Evolutionary conservation across 2,888 invertebrate species (phyloP).

Genomic region (Antheraea assamensis): DNA sequence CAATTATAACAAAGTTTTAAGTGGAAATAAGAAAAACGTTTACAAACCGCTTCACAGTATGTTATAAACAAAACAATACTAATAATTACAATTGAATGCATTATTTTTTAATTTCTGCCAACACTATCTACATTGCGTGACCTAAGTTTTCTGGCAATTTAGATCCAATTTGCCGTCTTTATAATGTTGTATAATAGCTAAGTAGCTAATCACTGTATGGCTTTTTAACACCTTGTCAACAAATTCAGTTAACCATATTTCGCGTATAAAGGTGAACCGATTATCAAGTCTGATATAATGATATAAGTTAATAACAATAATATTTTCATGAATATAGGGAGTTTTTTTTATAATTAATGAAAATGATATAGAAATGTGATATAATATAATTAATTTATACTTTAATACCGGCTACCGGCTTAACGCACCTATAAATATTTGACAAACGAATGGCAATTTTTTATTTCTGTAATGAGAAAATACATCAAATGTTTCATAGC

Average conservation of each 20-base stretch:
- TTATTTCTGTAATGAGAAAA: too few relatives aligned
- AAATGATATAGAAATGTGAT: too few relatives aligned
- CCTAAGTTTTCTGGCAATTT: conserved; percentile 37
- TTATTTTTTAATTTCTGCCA: conserved; percentile 31
- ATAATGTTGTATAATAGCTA: conserved; percentile 39
- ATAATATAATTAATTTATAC: too few relatives aligned
- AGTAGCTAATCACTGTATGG: conserved; percentile 33
- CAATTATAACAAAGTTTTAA: too few relatives aligned
- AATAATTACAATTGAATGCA: conserved; percentile 46
- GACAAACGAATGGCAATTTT: too few relatives aligned
- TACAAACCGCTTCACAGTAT: conserved; percentile 63
- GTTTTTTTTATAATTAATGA: too few relatives aligned
- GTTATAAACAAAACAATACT: conserved; percentile 53
- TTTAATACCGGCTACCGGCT: too few relatives aligned
- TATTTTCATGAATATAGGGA: too few relatives aligned
- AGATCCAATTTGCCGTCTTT: conserved; percentile 43
- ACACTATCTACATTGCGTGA: not conserved
- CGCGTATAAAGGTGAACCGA: not conserved
- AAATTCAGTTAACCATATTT: conserved; percentile 26
- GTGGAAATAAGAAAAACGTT: not conserved
- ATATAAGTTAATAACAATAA: too few relatives aligned
- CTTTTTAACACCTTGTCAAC: not conserved
- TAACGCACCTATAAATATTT: too few relatives aligned
- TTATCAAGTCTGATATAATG: not conserved
- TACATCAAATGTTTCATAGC: too few relatives aligned